Percentiles rank a stretch among this genome's conserved stretches.
phyloP scores from a whole-genome alignment of 2,888 invertebrate species.

The Drosophila nigritarsus region DNA sequence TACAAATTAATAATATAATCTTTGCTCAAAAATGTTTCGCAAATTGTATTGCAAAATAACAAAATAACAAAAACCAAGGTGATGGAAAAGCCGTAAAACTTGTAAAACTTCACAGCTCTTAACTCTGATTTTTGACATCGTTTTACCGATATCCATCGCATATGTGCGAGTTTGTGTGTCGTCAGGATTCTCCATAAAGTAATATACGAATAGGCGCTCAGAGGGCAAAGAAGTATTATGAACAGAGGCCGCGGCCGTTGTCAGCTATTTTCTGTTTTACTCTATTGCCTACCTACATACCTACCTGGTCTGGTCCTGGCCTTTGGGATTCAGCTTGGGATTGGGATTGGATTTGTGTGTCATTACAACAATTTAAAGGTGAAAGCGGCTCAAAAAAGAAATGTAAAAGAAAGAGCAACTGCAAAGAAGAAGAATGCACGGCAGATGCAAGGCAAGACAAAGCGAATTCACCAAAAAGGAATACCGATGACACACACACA shows the following conservation, averaged over 20 bases:
- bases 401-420: constrained; percentile 33
- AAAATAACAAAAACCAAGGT: constrained; percentile 25
- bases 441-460: constrained; percentile 34
- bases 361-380: constrained; percentile 49
- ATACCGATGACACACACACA: constrained; percentile 13
- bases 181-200: constrained; percentile 55
- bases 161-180: constrained; percentile 3
- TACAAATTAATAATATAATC: neutral
- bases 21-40: neutral
- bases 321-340: neutral
- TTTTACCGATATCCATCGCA: neutral
- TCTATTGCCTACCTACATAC: constrained; percentile 55
- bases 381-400: constrained; percentile 53
- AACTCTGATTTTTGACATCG: constrained; percentile 32
- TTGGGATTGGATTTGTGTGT: constrained; percentile 43
- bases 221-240: constrained; percentile 21
- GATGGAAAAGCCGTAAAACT: neutral
- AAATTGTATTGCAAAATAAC: neutral
- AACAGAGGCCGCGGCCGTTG: neutral
- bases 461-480: constrained; percentile 13
- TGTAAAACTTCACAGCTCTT: constrained; percentile 14
- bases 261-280: neutral
- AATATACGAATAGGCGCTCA: constrained; percentile 72
- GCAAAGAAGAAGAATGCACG: constrained; percentile 15
- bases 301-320: constrained; percentile 20